Evolutionary conservation across 2,888 invertebrate species (phyloP), one percentile per base, ranked within the genome.

Genomic region (Hartigia nigra): DNA sequence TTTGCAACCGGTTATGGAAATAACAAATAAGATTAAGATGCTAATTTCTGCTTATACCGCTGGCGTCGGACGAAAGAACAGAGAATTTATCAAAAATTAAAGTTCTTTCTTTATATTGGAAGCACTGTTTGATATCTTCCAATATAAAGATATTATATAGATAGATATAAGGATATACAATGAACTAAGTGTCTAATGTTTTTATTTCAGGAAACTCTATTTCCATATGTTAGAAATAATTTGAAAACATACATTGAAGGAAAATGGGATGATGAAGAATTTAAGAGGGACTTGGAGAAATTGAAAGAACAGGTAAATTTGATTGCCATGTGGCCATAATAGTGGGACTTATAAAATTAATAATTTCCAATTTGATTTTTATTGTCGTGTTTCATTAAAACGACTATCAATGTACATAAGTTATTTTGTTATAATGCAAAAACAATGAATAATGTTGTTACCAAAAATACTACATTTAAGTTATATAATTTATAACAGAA

Each of bases 191-290:
- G 55, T 55, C 23, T 23, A 55, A 55, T 23, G 9, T 55, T 82
- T 82, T 88, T 88, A 88, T 92, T 91, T 72, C 91, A 97, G 96
- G 96, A 97, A 81, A 94, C 94, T 32, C 92, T 97, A 70, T 96
- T 96, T 87, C 95, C 96, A 0, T 98, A 96, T 89, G 96, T 96
- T 0, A 94, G 94, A 84, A 93, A 95, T 81, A 95, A 97, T 88
- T 93, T 95, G 35, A 94, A 95, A 87, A 92, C 93, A 77, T 97
- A 95, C 90, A 90, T 98, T 77, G 94, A 94, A 80, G 92, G 92
- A 36, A 94, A 96, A 84, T 97, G 96, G 96, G 94, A 95, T 72
- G 92, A 92, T 0, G 94, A 94, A 1, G 94, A 94, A 76, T 95
- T 96, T 55, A 94, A 96, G 90, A 92, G 92, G 78, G 95, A 95